Base-by-base conservation (phyloP, 2,797 vertebrate species). In the Sarcoramphus papa region DNA sequence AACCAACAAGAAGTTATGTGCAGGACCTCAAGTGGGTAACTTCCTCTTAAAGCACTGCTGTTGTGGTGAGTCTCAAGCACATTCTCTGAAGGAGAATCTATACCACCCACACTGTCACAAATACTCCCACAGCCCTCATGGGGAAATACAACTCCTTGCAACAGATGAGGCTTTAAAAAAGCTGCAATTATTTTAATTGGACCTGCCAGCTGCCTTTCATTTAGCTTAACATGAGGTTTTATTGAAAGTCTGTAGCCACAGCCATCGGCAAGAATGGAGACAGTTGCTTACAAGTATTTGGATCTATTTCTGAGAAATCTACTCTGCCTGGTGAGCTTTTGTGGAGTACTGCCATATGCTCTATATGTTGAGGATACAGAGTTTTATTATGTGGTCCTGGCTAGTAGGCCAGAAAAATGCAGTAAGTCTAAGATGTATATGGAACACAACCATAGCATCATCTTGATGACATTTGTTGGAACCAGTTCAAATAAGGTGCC, bases 181-280 rank as follows among this genome's bases (percentile, higher is more conserved):
- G 33, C 43, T 90, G 51, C 35, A 91, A 82, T 69, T 89, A 92
- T 70, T 96, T 93, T 65, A 93, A 93, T 62, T 80, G 57, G 79
- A 82, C 54, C 67, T 92, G 70, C 51, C 63, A 91, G 74, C n/a
- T 93, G 80, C 81, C 90, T 92, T 88, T 94, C 54, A 82, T 89
- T 92, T 76, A 93, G 54, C 40, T 88, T 73, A 95, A 81, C 15
- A 8, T 69, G 14, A 93, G 18, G 27, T 89, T 90, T 95, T 85
- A 88, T 9, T 54, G n/a, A 47, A 86, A 86, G 50, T 69, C 70
- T 76, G 67, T 50, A 92, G 59, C 63, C 63, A 76, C 67, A 72
- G 65, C 28, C 45, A 79, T 2, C 79, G 74, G 70, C 80, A 94
- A 73, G 30, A 88, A 23, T 7, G 11, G 35, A 82, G n/a, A 74